A percentile compares a stretch with the other conserved stretches of the same genome.
Conservation (phyloP, 2,797 vertebrate species). For the Percopsis omiscomaycus region DNA sequence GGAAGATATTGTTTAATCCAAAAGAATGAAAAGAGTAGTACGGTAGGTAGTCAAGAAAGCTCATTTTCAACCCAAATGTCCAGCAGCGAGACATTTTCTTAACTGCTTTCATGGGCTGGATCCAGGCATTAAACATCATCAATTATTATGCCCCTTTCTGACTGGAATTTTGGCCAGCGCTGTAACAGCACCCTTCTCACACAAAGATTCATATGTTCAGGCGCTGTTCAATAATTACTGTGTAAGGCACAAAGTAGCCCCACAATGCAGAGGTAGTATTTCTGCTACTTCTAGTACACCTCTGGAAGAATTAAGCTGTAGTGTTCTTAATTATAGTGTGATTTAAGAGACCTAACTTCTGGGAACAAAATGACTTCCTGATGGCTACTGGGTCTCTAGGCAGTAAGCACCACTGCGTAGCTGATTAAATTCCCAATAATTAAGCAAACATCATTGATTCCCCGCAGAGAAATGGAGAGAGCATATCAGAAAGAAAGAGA, state of each 20-base stretch:
- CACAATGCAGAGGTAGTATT: slow-evolving; percentile 26
- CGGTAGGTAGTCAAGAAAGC: no score
- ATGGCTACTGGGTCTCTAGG: slow-evolving; percentile 73
- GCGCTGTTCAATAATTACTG: slow-evolving; percentile 9
- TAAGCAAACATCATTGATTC: slow-evolving; percentile 85
- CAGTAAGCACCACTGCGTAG: slow-evolving; percentile 75
- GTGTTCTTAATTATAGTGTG: slow-evolving; percentile 62
- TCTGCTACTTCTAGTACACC: slow-evolving; percentile 32
- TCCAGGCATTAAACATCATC: slow-evolving; percentile 27
- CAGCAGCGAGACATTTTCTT: slow-evolving; percentile 21
- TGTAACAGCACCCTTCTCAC: slow-evolving; percentile 6
- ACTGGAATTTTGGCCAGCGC: slow-evolving; percentile 9
- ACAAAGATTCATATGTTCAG: slow-evolving; percentile 12
- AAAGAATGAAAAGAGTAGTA: no score
- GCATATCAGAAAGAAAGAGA: slow-evolving; percentile 16
- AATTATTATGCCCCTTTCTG: slow-evolving; percentile 25
- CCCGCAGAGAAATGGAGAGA: slow-evolving; percentile 67
- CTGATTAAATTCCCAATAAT: slow-evolving; percentile 84
- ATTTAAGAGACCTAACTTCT: slow-evolving; percentile 54
- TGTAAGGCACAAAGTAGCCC: background rate
- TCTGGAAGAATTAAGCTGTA: slow-evolving; percentile 54
- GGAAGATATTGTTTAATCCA: no score
- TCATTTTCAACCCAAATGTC: no score
- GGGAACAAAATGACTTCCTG: slow-evolving; percentile 70
- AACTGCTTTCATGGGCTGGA: slow-evolving; percentile 27